These are phyloP conservation scores for Nesidiocoris tenuis DNA, from an alignment of 2,888 invertebrate species.

Conservation along the genomic window DNA sequence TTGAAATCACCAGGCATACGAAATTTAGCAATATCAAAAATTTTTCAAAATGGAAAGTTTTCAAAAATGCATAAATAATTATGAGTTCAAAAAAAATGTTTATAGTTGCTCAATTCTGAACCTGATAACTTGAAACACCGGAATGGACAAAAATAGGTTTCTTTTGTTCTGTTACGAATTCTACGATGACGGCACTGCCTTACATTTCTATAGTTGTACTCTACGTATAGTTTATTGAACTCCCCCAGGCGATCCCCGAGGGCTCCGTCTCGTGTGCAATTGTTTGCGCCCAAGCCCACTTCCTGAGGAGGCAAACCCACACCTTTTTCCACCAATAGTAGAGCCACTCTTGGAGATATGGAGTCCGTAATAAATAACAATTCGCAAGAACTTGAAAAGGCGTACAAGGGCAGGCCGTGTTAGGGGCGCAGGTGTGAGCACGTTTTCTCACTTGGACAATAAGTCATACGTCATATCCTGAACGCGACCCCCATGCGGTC, in stretches of 20 bases:
- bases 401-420: slow-evolving; percentile 36
- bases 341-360: slow-evolving; percentile 7
- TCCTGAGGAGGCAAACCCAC: slow-evolving; percentile 20
- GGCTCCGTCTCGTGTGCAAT: slow-evolving; percentile 6
- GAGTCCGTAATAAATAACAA: slow-evolving; percentile 25
- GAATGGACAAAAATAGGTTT: too few species aligned
- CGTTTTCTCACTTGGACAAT: slow-evolving; percentile 31
- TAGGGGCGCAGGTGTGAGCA: slow-evolving; percentile 37
- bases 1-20: too few species aligned
- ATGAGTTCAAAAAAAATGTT: too few species aligned
- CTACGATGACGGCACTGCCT: too few species aligned
- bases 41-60: too few species aligned
- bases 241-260: neutral
- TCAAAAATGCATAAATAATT: too few species aligned
- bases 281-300: slow-evolving; percentile 14
- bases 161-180: too few species aligned
- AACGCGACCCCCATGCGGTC: slow-evolving; percentile 25
- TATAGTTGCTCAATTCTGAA: too few species aligned
- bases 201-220: too few species aligned
- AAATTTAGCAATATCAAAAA: too few species aligned
- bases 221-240: neutral
- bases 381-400: slow-evolving; percentile 32
- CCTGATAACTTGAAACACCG: too few species aligned
- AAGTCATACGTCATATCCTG: slow-evolving; percentile 33
- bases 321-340: slow-evolving; percentile 8